Evolutionary conservation across 2,113 vertebrate species (phyloP), one percentile per base, ranked within the genome.

Genomic region (Perccottus glenii): DNA sequence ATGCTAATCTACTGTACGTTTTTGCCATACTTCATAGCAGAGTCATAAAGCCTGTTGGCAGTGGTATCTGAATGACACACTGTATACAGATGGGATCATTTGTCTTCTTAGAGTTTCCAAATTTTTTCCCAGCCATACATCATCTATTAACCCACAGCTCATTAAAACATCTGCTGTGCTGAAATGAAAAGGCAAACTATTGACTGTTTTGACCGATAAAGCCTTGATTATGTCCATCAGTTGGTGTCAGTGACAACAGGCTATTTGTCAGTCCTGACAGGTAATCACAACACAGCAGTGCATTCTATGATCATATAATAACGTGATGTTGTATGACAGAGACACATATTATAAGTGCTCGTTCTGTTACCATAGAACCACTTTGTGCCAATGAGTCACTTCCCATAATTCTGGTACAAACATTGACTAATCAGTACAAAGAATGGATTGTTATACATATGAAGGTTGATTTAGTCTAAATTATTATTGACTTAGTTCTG

Each of bases 1-100:
- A 8, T 6, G 48, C 64, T 83, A 5, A 68, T 82, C 74, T 70
- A 57, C 38, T 77, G 76, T 48, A 53, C 52, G 64, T 67, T 82
- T 66, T 75, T 77, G 67, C 48, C 14, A 42, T 68, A 64, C 82
- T 86, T 85, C 82, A 79, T 4, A 19, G 36, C 42, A 71, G 48
- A 50, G 52, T 62, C 70, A 66, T 77, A 65, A 74, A 75, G 57
- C 73, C 44, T 48, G 55, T 77, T 84, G 83, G 78, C 78, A 47
- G 55, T 47, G 15, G 55, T 72, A 60, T 63, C 16, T 7, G 11
- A 14, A 78, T 82, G 81, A 87, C 69, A 43, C 77, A 78, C 74
- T 67, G 73, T 78, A 49, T 65, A 74, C 81, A 90, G 82, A 90
- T 88, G 79, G 85, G 73, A 42, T 83, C 79, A 74, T 89, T 86